Evolutionary conservation across 1,140 invertebrate species (phyloP).

Genomic region (Bombus waltoni): DNA sequence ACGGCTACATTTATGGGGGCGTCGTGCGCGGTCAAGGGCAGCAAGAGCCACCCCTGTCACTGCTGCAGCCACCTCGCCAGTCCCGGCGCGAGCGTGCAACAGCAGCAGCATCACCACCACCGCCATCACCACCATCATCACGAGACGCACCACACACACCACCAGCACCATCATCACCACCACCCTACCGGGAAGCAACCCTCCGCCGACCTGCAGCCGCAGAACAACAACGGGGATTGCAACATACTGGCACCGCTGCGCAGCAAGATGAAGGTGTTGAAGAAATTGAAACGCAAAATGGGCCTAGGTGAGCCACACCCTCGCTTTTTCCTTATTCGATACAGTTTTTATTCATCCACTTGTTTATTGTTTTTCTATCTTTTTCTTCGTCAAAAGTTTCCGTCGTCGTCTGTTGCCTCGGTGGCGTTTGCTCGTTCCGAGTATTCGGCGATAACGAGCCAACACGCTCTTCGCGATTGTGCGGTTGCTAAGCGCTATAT

Average conservation of each 20-base stretch:
- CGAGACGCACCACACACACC: slow-evolving; percentile 61
- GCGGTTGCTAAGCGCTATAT: slow-evolving; percentile 22
- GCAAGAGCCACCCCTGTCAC: slow-evolving; percentile 79
- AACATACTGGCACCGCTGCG: slow-evolving; percentile 81
- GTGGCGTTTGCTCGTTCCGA: too few species aligned
- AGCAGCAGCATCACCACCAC: slow-evolving; percentile 55
- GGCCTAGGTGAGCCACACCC: slow-evolving; percentile 82
- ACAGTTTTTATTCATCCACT: not conserved
- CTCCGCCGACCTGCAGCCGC: slow-evolving; percentile 53
- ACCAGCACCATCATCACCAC: slow-evolving; percentile 69
- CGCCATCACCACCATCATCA: slow-evolving; percentile 68
- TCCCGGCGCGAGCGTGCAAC: slow-evolving; percentile 70
- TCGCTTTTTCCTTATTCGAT: slow-evolving; percentile 31
- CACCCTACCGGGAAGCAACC: slow-evolving; percentile 63
- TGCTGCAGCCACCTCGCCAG: slow-evolving; percentile 76
- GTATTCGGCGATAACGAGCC: not conserved
- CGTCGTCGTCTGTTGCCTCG: too few species aligned
- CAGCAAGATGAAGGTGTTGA: slow-evolving; percentile 84
- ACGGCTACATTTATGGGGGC: slow-evolving; percentile 80
- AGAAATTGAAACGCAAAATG: slow-evolving; percentile 84
- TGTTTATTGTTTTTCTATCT: not conserved
- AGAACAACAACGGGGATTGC: slow-evolving; percentile 72
- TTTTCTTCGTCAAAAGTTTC: not conserved
- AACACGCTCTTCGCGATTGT: not conserved
- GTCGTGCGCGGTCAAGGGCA: slow-evolving; percentile 79